Conservation (phyloP, 2,797 vertebrate genomes). For the Sphenodon punctatus region DNA sequence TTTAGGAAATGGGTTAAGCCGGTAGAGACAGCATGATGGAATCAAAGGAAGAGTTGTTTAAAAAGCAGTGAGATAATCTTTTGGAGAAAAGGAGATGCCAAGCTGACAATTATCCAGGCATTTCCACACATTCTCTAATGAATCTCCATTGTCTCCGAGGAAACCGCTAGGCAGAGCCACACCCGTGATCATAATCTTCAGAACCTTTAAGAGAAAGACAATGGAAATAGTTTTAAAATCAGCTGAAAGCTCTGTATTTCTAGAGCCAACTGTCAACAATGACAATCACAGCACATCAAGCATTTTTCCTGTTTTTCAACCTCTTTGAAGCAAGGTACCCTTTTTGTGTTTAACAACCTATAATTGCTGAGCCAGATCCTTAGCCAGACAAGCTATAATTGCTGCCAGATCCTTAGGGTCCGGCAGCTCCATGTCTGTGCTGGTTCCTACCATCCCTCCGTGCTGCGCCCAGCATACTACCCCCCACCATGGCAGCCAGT, state of each 20-base stretch:
- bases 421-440: no score
- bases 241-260: not conserved
- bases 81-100: slow-evolving; percentile 7
- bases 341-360: not conserved
- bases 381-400: no score
- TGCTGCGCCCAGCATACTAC: no score
- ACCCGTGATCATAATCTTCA: slow-evolving; percentile 65
- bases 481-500: no score
- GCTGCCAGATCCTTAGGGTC: no score
- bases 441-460: no score
- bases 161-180: slow-evolving; percentile 36
- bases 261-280: not conserved
- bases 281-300: not conserved
- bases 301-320: fast-evolving
- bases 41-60: slow-evolving; percentile 20
- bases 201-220: slow-evolving; percentile 68
- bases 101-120: slow-evolving; percentile 30
- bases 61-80: slow-evolving; percentile 43
- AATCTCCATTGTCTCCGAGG: slow-evolving; percentile 31
- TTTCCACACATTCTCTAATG: slow-evolving; percentile 55
- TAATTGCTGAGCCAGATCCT: not conserved
- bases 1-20: slow-evolving; percentile 78
- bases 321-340: not conserved
- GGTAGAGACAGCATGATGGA: slow-evolving; percentile 75
- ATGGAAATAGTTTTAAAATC: slow-evolving; percentile 15